Evolutionary conservation across 2,888 invertebrate species (phyloP), one percentile per base, ranked within the genome.

Genomic region (Lysandra bellargus): DNA sequence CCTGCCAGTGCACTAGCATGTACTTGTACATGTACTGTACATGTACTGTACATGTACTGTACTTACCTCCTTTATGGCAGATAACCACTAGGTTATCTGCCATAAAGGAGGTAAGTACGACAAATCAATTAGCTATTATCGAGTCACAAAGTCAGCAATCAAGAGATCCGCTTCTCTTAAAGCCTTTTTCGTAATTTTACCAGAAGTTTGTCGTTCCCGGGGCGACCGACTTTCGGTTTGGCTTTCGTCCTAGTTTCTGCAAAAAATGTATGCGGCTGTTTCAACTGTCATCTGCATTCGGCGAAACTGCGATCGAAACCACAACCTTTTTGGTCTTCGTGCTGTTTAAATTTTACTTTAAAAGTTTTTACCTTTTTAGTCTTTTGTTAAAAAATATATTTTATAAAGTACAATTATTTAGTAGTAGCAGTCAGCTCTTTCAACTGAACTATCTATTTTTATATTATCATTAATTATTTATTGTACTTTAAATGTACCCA

Each of bases 161-260:
- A 49, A 49, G 49, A 49, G 9, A 49, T 49, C 49, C 9, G 9
- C 0, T 49, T 49, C 2, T 6, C 49, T 9, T 12, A 49, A 49
- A 49, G 49, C 17, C 57, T 57, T 57, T 57, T 57, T 17, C 4
- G 4, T 12, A 14, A 57, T 57, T 57, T 57, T 57, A 4, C 57
- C 57, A 17, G 4, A 57, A 57, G 57, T 57, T 17, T 17, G 14
- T 69, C 4, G 30, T 4, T 69, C 0, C 14, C 53, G 14, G 14
- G 14, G 12, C 33, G 69, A 69, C 69, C 33, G 69, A 33, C 69
- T 69, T 37, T 69, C 14, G 14, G 37, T 33, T 33, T 69, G 33
- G 69, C 69, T 37, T 69, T 69, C 69, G 69, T 69, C 69, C 33
- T 69, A 37, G 69, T 37, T 69, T 69, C 69, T 69, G 14, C 69